Evolutionary conservation across 2,797 vertebrate species (phyloP).

Genomic region (Coranthus polyacanthus): DNA sequence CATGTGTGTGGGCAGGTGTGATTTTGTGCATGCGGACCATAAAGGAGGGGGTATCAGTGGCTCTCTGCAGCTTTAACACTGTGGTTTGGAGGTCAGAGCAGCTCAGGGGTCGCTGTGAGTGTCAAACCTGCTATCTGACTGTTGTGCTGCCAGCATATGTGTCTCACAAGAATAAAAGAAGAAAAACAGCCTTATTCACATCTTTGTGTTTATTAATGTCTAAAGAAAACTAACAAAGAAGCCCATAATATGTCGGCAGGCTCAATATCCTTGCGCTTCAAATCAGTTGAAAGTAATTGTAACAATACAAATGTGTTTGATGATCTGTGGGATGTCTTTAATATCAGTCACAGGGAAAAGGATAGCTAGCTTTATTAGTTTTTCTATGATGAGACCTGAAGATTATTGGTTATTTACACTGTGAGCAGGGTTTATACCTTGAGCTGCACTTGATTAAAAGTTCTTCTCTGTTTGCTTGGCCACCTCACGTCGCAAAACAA

Average conservation of each 20-base stretch:
- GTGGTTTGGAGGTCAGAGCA: slow-evolving; percentile 50
- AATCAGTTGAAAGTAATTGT: slow-evolving; percentile 17
- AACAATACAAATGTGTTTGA: slow-evolving; percentile 13
- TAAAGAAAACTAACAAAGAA: slow-evolving; percentile 3
- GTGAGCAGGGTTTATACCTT: slow-evolving; percentile 26
- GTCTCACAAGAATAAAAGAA: not conserved
- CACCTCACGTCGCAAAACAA: slow-evolving; percentile 5
- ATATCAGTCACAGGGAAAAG: slow-evolving; percentile 40
- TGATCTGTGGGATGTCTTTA: slow-evolving; percentile 40
- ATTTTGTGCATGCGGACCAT: slow-evolving; percentile 41
- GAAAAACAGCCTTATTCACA: slow-evolving; percentile 8
- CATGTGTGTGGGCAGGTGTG: slow-evolving; percentile 68
- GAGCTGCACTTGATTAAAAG: slow-evolving; percentile 55
- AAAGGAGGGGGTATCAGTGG: slow-evolving; percentile 27
- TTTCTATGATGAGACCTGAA: slow-evolving; percentile 50
- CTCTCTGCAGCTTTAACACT: slow-evolving; percentile 32
- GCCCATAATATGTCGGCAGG: not conserved
- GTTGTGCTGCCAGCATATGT: not conserved
- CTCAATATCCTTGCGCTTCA: slow-evolving; percentile 33
- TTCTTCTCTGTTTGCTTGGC: slow-evolving; percentile 24
- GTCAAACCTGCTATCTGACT: slow-evolving; percentile 22
- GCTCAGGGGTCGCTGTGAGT: slow-evolving; percentile 7
- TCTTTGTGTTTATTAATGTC: slow-evolving; percentile 11
- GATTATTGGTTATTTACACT: slow-evolving; percentile 58
- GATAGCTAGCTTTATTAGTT: slow-evolving; percentile 55